These are phyloP conservation scores for Athalia rosae DNA, from an alignment of 2,888 invertebrate species.

Conservation along the genomic window DNA sequence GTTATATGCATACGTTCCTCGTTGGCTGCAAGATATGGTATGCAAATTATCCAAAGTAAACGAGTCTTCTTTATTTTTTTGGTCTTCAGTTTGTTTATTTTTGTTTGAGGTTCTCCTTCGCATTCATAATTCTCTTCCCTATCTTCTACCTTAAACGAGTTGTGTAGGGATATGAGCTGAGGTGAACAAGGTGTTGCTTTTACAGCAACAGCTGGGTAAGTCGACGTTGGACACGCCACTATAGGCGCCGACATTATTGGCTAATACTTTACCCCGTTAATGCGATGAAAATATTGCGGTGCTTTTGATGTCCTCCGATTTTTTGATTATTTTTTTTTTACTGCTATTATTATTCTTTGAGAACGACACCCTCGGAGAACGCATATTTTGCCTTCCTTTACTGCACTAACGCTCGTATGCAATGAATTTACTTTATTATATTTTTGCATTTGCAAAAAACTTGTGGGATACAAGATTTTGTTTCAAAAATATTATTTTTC, in stretches of 20 bases:
- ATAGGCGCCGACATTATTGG: slow-evolving; percentile 48
- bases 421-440: slow-evolving; percentile 5
- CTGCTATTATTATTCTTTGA: background rate
- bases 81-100: no score
- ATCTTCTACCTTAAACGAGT: no score
- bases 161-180: no score
- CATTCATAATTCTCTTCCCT: no score
- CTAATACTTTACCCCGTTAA: slow-evolving; percentile 42
- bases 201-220: background rate
- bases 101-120: no score
- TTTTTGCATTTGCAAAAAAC: background rate
- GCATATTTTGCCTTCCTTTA: slow-evolving; percentile 5
- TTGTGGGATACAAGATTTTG: background rate
- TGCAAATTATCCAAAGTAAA: slow-evolving; percentile 13
- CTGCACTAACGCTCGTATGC: background rate
- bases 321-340: slow-evolving; percentile 24
- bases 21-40: slow-evolving; percentile 2
- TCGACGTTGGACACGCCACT: slow-evolving; percentile 7
- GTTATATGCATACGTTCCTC: background rate
- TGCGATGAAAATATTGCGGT: slow-evolving; percentile 31
- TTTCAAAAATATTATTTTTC: background rate
- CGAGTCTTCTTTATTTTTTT: no score
- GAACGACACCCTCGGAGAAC: background rate
- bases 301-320: slow-evolving; percentile 36
- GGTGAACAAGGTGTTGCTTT: no score